A percentile compares a stretch with the other conserved stretches of the same genome.
These are phyloP conservation scores for Tauraco hartlaubi DNA, from an alignment of 2,797 vertebrate genomes.

Conservation along the genomic window DNA sequence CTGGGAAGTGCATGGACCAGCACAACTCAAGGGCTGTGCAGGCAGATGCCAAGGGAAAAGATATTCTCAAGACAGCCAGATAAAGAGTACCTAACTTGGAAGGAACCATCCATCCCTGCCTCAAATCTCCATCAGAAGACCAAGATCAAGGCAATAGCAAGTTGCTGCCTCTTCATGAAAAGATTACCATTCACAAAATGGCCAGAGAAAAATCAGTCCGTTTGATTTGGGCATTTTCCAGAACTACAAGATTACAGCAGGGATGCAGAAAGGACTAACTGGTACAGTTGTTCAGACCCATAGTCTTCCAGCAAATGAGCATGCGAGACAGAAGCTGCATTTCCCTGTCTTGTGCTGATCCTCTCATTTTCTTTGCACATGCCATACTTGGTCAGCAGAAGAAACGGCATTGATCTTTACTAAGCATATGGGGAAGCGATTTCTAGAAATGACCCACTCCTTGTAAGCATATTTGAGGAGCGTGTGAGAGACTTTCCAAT, in stretches of 20 bases:
- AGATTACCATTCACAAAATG: not conserved
- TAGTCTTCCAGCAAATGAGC: not conserved
- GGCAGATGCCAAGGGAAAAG: not conserved
- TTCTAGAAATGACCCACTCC: not conserved
- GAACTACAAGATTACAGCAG: not conserved
- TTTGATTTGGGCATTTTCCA: not conserved
- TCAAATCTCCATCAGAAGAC: not conserved
- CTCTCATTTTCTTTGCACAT: accelerated
- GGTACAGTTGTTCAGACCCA: not conserved
- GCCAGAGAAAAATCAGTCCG: not conserved
- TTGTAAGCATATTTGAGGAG: not conserved
- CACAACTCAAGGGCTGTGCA: not conserved
- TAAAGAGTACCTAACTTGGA: not conserved
- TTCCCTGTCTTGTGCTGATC: not conserved
- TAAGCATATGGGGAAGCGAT: not conserved
- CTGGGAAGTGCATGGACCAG: not conserved
- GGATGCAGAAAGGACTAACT: not conserved
- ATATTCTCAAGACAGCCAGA: not conserved
- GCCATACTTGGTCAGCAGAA: not conserved
- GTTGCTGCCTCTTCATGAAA: not conserved
- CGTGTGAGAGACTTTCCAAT: not conserved
- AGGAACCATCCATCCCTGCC: not conserved
- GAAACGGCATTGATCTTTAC: not conserved
- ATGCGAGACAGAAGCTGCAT: not conserved
- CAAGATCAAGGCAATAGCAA: not conserved